Evolutionary conservation across 2,888 invertebrate genomes (phyloP), one percentile per base, ranked within the genome.

Genomic region (Callinectes sapidus): DNA sequence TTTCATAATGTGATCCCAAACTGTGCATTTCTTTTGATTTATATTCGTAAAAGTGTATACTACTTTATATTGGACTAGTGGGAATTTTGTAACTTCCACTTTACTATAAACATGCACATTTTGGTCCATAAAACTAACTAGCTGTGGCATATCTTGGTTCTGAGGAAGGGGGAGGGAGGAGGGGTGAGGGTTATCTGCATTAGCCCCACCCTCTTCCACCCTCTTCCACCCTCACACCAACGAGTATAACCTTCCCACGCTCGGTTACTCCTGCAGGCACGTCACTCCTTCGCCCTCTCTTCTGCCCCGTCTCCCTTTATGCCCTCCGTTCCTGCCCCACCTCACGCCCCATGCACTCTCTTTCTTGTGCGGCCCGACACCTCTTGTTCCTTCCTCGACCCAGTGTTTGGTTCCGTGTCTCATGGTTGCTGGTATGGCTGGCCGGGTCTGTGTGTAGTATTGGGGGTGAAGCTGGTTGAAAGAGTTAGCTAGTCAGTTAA

Each of bases 351-450:
- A 13, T 71, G 23, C n/a, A 6, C 71, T 71, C 71, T 71, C n/a
- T n/a, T 71, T 71, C 71, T 28, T 71, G n/a, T 71, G 28, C 28
- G 71, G 13, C 28, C 28, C 28, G 28, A 71, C 71, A 28, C 71
- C 71, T 71, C 71, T 71, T 71, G 71, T 71, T 71, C 71, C 71
- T 71, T 10, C 28, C 71, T 71, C 71, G 28, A 28, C 10, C 71
- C 71, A 28, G 71, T 81, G 81, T 81, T 81, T 81, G 81, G 18
- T 81, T 81, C 81, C 81, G 81, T 81, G 81, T 81, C 35, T 35
- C 16, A 35, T 35, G 32, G 1, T 10, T 13, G 35, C 16, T 32
- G 35, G 35, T 14, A 16, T 14, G 81, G 35, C 16, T 81, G n/a
- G 23, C 35, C 32, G 35, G 13, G 35, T 16, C 48, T 48, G 48